Evolutionary conservation across 2,113 vertebrate genomes (phyloP).

Genomic region (Tor tambroides): DNA sequence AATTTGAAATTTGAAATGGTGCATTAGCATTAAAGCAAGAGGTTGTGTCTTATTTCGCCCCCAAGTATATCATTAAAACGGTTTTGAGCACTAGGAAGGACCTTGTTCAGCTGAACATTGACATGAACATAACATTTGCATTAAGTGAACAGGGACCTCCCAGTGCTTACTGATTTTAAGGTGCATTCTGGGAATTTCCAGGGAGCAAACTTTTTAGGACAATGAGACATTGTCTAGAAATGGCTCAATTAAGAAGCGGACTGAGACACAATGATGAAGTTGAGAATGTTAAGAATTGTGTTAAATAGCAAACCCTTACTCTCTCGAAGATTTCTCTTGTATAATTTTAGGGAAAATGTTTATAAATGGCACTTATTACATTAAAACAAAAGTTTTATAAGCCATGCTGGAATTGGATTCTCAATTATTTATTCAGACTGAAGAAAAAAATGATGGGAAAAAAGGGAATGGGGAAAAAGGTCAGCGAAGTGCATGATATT

Average conservation of each 20-base stretch:
- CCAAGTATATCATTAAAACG: neutral
- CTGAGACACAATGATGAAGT: neutral
- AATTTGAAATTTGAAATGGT: too few relatives aligned
- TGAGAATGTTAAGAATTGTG: neutral
- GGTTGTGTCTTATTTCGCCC: neutral
- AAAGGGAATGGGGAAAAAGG: constrained; percentile 51
- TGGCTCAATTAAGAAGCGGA: neutral
- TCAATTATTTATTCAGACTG: neutral
- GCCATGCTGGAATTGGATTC: neutral
- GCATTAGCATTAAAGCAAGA: neutral
- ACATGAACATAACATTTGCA: neutral
- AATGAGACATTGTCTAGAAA: neutral
- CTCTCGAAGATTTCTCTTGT: neutral
- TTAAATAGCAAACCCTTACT: neutral
- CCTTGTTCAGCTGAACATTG: neutral
- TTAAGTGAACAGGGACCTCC: neutral
- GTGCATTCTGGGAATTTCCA: neutral
- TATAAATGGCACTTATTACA: neutral
- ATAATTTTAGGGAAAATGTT: neutral
- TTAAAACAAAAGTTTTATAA: neutral
- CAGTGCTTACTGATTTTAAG: neutral
- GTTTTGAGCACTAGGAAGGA: neutral
- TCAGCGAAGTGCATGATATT: constrained; percentile 59
- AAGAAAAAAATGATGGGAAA: neutral
- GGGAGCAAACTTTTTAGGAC: neutral